Percentiles rank a stretch among this genome's conserved stretches.
Conservation (phyloP, 2,113 vertebrate species). For the Morone saxatilis region DNA sequence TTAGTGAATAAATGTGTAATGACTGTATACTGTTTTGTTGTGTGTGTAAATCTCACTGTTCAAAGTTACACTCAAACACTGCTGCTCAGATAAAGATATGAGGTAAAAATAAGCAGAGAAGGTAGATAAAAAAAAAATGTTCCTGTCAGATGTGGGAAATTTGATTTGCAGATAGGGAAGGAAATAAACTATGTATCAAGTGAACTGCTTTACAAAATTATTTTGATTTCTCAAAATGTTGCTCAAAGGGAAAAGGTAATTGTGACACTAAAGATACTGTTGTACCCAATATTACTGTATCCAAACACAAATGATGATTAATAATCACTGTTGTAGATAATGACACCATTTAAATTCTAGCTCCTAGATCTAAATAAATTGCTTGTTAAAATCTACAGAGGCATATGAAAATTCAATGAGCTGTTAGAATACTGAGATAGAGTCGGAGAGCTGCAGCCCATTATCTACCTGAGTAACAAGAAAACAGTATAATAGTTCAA, state of each 20-base stretch:
- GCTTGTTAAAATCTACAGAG: conserved; percentile 42
- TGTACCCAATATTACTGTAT: conserved; percentile 22
- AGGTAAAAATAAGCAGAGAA: neutral
- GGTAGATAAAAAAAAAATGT: neutral
- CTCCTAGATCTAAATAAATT: conserved; percentile 53
- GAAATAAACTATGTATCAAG: conserved; percentile 4
- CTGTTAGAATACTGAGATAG: conserved; percentile 1
- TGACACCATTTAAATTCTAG: conserved; percentile 40
- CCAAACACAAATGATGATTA: conserved; percentile 34
- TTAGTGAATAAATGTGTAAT: neutral
- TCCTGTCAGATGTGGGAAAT: neutral
- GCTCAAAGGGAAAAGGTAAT: conserved; percentile 30
- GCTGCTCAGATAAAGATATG: neutral
- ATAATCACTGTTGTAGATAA: conserved; percentile 36
- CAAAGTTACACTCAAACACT: neutral
- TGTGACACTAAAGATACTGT: conserved; percentile 9
- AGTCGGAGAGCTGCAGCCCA: too few species aligned
- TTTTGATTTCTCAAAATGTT: conserved; percentile 6
- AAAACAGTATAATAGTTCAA: conserved; percentile 9
- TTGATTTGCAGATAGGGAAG: neutral
- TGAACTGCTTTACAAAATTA: conserved; percentile 23
- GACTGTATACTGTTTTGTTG: neutral
- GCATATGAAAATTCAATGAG: conserved; percentile 48
- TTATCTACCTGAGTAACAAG: conserved; percentile 8
- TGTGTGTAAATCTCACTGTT: neutral